A percentile compares a stretch with the other conserved stretches of the same genome.
phyloP scores from a whole-genome alignment of 2,797 vertebrate genomes.

The Ctenopoma kingsleyae region DNA sequence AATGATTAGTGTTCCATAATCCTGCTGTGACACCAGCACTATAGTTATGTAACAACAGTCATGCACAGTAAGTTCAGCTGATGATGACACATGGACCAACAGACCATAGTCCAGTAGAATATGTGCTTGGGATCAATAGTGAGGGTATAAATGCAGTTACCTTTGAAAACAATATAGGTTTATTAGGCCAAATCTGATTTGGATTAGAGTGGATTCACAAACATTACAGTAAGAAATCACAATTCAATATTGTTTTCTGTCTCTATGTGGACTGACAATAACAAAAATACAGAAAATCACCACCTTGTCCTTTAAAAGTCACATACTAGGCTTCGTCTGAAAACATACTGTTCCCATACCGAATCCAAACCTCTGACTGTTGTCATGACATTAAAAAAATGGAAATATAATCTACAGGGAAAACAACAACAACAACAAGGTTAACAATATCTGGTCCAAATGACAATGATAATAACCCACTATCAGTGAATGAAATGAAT shows the following conservation, averaged over 20 bases:
- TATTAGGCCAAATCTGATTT: too few relatives aligned
- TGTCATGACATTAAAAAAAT: conserved; percentile 5
- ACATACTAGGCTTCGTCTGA: background rate
- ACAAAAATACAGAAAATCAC: too few relatives aligned
- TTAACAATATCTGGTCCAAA: conserved; percentile 16
- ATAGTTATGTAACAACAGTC: conserved; percentile 9
- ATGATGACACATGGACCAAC: background rate
- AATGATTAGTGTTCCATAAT: conserved; percentile 1
- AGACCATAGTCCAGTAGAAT: too few relatives aligned
- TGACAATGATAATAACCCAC: background rate
- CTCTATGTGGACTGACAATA: too few relatives aligned
- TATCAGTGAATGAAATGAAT: conserved; percentile 1
- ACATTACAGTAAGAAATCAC: too few relatives aligned
- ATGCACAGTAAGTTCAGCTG: background rate
- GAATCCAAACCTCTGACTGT: conserved; percentile 1
- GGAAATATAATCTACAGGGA: conserved; percentile 18
- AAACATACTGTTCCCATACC: conserved; percentile 9
- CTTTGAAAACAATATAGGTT: too few relatives aligned
- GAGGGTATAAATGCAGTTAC: too few relatives aligned
- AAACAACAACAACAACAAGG: background rate
- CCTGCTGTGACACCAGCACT: conserved; percentile 3
- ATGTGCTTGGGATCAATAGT: too few relatives aligned
- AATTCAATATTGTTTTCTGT: too few relatives aligned
- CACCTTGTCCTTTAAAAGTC: too few relatives aligned
- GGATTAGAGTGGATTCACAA: too few relatives aligned